Evolutionary conservation across 2,888 invertebrate genomes (phyloP).

Genomic region (Morpho deidamia): DNA sequence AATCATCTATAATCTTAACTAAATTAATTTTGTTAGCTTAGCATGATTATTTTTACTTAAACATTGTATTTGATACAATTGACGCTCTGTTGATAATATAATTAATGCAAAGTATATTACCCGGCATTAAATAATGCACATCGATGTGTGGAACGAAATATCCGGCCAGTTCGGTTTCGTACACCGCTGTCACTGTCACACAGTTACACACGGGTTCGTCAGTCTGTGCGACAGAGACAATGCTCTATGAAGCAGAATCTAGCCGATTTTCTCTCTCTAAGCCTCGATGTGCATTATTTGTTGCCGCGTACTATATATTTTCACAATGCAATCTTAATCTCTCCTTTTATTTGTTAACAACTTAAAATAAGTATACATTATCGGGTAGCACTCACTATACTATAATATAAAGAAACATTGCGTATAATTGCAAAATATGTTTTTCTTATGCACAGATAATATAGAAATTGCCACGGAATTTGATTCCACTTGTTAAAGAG

Average conservation of each 20-base stretch:
- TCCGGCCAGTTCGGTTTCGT: too few relatives aligned
- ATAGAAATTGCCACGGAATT: conserved; percentile 44
- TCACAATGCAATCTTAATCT: conserved; percentile 74
- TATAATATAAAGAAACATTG: conserved; percentile 16
- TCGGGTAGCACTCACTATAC: conserved; percentile 30
- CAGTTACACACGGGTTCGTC: too few relatives aligned
- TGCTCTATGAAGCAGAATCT: too few relatives aligned
- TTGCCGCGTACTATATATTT: too few relatives aligned
- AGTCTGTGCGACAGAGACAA: too few relatives aligned
- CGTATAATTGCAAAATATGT: conserved; percentile 9
- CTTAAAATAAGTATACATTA: conserved; percentile 48
- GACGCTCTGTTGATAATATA: conserved; percentile 47
- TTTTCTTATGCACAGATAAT: conserved; percentile 18
- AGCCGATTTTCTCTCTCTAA: too few relatives aligned
- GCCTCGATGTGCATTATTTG: too few relatives aligned
- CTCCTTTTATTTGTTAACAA: conserved; percentile 68
- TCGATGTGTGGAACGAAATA: too few relatives aligned
- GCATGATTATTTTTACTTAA: conserved; percentile 46
- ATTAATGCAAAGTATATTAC: conserved; percentile 64
- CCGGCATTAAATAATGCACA: too few relatives aligned
- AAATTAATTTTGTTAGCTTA: conserved; percentile 41
- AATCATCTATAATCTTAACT: conserved; percentile 29
- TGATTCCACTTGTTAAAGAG: conserved; percentile 44
- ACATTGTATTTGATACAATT: conserved; percentile 74
- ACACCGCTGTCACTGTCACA: too few relatives aligned